Percentiles rank a stretch among this genome's conserved stretches.
Evolutionary conservation across 64 coral and sea anemone species (phyloP).

Genomic region (Porites lutea): DNA sequence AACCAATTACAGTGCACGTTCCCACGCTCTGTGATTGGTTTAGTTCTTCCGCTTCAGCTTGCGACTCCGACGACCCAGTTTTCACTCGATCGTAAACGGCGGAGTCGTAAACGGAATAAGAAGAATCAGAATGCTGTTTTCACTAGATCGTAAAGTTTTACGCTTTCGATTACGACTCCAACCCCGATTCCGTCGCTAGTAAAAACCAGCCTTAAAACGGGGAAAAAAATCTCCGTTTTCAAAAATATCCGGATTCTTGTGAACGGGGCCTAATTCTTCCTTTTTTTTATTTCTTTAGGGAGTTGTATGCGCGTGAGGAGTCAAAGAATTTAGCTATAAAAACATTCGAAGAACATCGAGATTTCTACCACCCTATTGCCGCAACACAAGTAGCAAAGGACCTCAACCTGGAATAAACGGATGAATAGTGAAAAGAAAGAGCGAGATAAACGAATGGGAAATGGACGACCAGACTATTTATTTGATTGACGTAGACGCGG

Average conservation of each 20-base stretch:
- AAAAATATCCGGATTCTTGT: neutral
- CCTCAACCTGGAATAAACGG: conserved; percentile 30
- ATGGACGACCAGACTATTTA: neutral
- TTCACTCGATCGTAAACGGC: too few species aligned
- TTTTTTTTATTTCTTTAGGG: conserved; percentile 43
- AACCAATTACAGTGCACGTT: too few species aligned
- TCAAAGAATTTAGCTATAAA: conserved; percentile 79
- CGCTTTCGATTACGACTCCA: too few species aligned
- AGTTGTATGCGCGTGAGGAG: conserved; percentile 78
- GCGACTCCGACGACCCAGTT: too few species aligned
- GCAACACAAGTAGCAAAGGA: conserved; percentile 78
- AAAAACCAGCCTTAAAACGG: too few species aligned
- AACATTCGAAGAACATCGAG: conserved; percentile 72
- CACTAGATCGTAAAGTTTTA: too few species aligned
- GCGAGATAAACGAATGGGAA: neutral
- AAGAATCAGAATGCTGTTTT: too few species aligned
- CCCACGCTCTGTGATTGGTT: too few species aligned
- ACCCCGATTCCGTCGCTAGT: too few species aligned
- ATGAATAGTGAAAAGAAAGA: neutral
- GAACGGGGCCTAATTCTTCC: neutral
- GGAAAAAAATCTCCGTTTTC: neutral
- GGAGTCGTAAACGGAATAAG: too few species aligned
- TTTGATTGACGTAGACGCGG: neutral
- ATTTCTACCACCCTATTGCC: conserved; percentile 84
- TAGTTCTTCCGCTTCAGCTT: too few species aligned